phyloP scores from a whole-genome alignment of 2,113 vertebrate genomes.

The Typhlomys cinereus region DNA sequence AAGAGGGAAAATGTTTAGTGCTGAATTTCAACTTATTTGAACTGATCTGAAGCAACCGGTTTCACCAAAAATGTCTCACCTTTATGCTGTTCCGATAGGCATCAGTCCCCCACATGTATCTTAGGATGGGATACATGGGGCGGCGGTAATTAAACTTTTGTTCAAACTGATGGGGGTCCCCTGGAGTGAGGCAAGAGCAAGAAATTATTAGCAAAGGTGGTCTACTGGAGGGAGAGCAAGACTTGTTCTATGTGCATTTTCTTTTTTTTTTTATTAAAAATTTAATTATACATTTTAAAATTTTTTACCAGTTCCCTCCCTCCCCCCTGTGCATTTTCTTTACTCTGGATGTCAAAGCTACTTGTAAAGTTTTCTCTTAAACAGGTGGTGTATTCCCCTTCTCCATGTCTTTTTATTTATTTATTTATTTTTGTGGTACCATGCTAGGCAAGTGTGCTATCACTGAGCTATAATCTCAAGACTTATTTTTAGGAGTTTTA shows the following conservation, averaged over 20 bases:
- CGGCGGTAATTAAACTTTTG: constrained; percentile 99
- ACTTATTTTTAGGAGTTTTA: neutral
- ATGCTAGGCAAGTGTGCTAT: neutral
- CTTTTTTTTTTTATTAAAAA: too few species aligned
- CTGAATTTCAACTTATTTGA: neutral
- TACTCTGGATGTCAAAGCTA: neutral
- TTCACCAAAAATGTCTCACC: constrained; percentile 81
- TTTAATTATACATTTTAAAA: too few species aligned
- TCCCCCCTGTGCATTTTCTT: neutral
- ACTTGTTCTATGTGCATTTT: neutral
- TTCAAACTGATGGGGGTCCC: constrained; percentile 99
- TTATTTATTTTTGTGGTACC: neutral
- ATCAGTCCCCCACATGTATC: constrained; percentile 96
- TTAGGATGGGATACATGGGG: constrained; percentile 98
- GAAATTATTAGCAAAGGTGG: neutral
- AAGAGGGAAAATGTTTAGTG: neutral
- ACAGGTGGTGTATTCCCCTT: too few species aligned
- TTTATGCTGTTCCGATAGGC: constrained; percentile 95
- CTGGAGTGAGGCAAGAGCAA: constrained; percentile 77
- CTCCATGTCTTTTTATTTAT: too few species aligned
- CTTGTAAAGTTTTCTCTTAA: neutral
- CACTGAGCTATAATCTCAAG: neutral
- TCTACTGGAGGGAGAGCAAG: neutral
- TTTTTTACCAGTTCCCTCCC: too few species aligned
- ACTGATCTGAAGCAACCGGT: constrained; percentile 14